A percentile compares a stretch with the other conserved stretches of the same genome.
Conservation (phyloP, 2,888 invertebrate genomes). For the Branchipolynoe longqiensis region DNA sequence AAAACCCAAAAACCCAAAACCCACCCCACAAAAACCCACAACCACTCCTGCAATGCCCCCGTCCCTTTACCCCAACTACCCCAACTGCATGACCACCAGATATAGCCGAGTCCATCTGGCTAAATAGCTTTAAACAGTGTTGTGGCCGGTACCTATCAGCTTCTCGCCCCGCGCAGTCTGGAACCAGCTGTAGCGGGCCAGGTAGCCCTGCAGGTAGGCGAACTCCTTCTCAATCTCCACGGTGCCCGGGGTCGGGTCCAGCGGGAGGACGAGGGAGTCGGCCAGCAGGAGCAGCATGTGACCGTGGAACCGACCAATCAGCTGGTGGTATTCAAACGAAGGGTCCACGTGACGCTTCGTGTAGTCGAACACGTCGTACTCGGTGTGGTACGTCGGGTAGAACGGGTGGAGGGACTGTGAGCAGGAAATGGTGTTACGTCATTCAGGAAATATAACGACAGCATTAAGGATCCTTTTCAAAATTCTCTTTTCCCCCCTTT, state of each 20-base stretch:
- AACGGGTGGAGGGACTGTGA: constrained; percentile 17
- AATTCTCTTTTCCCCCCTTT: too few species aligned
- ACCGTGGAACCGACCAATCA: constrained; percentile 38
- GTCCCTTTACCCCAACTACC: too few species aligned
- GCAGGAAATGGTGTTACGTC: too few species aligned
- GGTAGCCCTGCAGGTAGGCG: neutral
- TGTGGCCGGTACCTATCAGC: constrained; percentile 28
- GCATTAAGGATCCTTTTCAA: too few species aligned
- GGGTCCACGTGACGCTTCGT: constrained; percentile 47
- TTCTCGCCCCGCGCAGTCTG: constrained; percentile 7
- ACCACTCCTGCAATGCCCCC: too few species aligned
- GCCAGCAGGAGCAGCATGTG: constrained; percentile 3
- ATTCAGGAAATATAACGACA: too few species aligned
- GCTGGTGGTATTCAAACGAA: constrained; percentile 47
- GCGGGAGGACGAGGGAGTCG: constrained; percentile 50
- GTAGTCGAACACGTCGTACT: constrained; percentile 56
- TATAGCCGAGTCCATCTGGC: too few species aligned
- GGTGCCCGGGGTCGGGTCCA: constrained; percentile 13
- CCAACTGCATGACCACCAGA: too few species aligned
- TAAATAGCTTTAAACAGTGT: too few species aligned
- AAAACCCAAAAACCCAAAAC: too few species aligned
- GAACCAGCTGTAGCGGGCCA: constrained; percentile 32
- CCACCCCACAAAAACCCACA: too few species aligned
- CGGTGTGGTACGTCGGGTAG: constrained; percentile 58
- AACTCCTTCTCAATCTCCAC: constrained; percentile 32